These are phyloP conservation scores for Agrilus cyanescens DNA, from an alignment of 2,888 invertebrate species.

Conservation along the genomic window DNA sequence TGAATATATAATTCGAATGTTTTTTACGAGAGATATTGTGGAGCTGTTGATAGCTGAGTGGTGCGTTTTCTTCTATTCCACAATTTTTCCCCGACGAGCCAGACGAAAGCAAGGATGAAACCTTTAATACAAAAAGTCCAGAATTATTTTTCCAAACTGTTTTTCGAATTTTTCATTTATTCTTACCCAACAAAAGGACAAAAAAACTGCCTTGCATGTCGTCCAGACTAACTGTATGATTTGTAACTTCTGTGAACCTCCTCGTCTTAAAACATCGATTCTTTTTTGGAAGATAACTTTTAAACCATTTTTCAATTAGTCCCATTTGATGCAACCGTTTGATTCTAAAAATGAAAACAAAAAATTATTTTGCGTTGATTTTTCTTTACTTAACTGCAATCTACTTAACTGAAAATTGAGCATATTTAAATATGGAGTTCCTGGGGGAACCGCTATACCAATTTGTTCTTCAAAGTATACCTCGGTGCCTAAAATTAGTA, in stretches of 20 bases:
- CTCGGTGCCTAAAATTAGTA: conserved; percentile 49
- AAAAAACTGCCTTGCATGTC: conserved; percentile 93
- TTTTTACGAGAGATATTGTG: too few species aligned
- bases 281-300: conserved; percentile 61
- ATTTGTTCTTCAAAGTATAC: conserved; percentile 72
- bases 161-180: not conserved
- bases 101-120: conserved; percentile 34
- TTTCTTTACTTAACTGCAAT: conserved; percentile 2
- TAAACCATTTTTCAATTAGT: conserved; percentile 71
- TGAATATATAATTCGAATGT: too few species aligned
- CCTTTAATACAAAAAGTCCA: conserved; percentile 31
- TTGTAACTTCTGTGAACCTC: conserved; percentile 55
- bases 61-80: conserved; percentile 22
- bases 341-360: conserved; percentile 42
- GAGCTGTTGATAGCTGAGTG: too few species aligned
- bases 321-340: conserved; percentile 75
- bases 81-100: conserved; percentile 39
- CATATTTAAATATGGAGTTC: conserved; percentile 64
- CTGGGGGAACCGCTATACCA: conserved; percentile 59
- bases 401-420: conserved; percentile 66
- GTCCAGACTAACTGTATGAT: conserved; percentile 76
- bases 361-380: not conserved
- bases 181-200: conserved; percentile 64
- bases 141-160: not conserved
- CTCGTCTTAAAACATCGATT: conserved; percentile 67